phyloP scores from a whole-genome alignment of 2,888 invertebrate genomes.

The Subacronicta megacephala region DNA sequence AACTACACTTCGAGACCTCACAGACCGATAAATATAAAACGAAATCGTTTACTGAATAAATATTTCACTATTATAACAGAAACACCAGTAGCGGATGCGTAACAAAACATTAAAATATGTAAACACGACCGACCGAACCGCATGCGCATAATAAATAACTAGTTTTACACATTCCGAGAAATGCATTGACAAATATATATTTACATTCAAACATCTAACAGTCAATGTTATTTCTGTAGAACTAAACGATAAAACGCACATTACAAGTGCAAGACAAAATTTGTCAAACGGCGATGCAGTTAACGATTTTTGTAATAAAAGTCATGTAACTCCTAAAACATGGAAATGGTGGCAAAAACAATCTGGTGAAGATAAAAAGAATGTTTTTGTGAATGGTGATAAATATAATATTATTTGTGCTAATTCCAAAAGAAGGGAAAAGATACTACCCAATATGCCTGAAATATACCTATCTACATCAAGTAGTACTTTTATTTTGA shows the following conservation, averaged over 20 bases:
- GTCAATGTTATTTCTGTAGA: slow-evolving; percentile 30
- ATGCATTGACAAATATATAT: slow-evolving; percentile 61
- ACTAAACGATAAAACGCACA: slow-evolving; percentile 10
- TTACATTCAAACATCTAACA: slow-evolving; percentile 26
- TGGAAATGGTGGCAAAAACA: slow-evolving; percentile 59
- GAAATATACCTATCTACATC: neutral
- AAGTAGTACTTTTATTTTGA: neutral
- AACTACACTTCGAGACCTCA: slow-evolving; percentile 64
- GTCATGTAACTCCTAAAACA: slow-evolving; percentile 49
- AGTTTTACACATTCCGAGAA: slow-evolving; percentile 72
- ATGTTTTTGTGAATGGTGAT: slow-evolving; percentile 49
- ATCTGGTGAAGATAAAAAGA: slow-evolving; percentile 62
- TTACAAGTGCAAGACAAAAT: slow-evolving; percentile 13
- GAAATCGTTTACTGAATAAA: slow-evolving; percentile 70
- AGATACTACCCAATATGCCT: neutral
- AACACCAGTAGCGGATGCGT: slow-evolving; percentile 74
- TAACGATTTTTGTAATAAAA: slow-evolving; percentile 62
- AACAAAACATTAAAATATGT: slow-evolving; percentile 75
- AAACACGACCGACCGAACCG: slow-evolving; percentile 66
- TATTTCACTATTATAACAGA: slow-evolving; percentile 70
- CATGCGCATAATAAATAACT: slow-evolving; percentile 71
- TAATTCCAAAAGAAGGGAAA: too few relatives aligned
- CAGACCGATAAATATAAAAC: slow-evolving; percentile 67
- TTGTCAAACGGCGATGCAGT: slow-evolving; percentile 54
- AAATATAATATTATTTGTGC: slow-evolving; percentile 14